Evolutionary conservation across 2,113 vertebrate genomes (phyloP).

Genomic region (Peromyscus polionotus): DNA sequence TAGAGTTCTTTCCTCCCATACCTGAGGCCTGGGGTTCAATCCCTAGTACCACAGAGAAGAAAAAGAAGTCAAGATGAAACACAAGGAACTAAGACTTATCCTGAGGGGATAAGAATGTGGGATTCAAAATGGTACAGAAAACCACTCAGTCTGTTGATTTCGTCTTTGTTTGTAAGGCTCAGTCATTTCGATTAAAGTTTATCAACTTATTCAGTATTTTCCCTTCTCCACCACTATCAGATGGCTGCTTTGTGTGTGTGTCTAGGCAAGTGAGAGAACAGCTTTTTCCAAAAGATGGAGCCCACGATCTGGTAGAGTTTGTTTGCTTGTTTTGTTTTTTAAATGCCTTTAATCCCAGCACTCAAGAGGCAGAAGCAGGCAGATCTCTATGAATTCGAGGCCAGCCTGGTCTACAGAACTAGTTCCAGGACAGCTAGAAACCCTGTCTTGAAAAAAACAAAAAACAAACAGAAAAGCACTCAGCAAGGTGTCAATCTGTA

Average conservation of each 20-base stretch:
- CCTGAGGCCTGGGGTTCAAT: neutral
- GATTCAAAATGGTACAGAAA: neutral
- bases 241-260: neutral
- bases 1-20: neutral
- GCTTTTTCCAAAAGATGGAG: neutral
- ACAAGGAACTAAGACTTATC: neutral
- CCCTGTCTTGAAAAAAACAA: too few relatives aligned
- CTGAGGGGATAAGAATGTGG: neutral
- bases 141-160: neutral
- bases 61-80: neutral
- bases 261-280: conserved; percentile 18
- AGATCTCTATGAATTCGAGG: too few relatives aligned
- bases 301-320: neutral
- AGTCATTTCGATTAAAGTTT: neutral
- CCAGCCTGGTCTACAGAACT: too few relatives aligned
- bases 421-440: too few relatives aligned
- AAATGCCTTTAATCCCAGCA: too few relatives aligned
- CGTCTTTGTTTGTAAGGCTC: conserved; percentile 11
- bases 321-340: neutral
- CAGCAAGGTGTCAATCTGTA: neutral
- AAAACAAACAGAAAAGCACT: neutral
- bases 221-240: neutral
- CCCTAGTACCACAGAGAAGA: neutral
- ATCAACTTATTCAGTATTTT: neutral
- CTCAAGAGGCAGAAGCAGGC: too few relatives aligned